These are phyloP conservation scores for Sebastes hopkinsi DNA, from an alignment of 2,797 vertebrate genomes.

Conservation along the genomic window DNA sequence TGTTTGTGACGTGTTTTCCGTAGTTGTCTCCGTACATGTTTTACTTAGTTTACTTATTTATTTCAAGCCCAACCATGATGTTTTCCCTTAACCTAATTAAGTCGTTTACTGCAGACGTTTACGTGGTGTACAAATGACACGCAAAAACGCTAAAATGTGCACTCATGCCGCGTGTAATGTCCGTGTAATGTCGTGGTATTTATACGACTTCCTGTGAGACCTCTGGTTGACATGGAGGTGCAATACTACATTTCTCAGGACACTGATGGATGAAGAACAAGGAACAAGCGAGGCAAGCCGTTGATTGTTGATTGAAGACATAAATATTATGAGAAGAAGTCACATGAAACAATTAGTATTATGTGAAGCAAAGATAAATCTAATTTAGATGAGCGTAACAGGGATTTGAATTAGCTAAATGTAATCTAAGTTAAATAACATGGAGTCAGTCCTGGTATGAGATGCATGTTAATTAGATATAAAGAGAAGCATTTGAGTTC, in stretches of 20 bases:
- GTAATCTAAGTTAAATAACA: slow-evolving; percentile 14
- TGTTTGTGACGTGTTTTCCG: too few relatives aligned
- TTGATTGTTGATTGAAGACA: neutral
- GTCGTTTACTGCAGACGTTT: too few relatives aligned
- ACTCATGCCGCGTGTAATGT: fast-evolving
- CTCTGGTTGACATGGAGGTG: too few relatives aligned
- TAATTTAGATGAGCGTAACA: slow-evolving; percentile 9
- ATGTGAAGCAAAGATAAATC: neutral
- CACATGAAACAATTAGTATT: neutral
- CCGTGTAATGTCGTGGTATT: too few relatives aligned
- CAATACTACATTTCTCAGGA: neutral
- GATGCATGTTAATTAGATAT: slow-evolving; percentile 27
- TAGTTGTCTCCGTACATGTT: too few relatives aligned
- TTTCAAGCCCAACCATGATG: too few relatives aligned
- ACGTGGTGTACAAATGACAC: too few relatives aligned
- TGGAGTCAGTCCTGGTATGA: neutral
- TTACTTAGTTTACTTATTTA: too few relatives aligned
- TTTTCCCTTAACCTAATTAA: too few relatives aligned
- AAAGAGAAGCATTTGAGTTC: neutral
- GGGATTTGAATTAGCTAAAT: slow-evolving; percentile 17
- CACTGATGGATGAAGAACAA: neutral
- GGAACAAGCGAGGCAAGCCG: neutral
- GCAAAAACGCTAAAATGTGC: too few relatives aligned
- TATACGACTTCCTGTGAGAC: too few relatives aligned
- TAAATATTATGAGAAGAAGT: neutral